Base-by-base conservation (phyloP, 2,888 invertebrate species). In the Thymelicus sylvestris region DNA sequence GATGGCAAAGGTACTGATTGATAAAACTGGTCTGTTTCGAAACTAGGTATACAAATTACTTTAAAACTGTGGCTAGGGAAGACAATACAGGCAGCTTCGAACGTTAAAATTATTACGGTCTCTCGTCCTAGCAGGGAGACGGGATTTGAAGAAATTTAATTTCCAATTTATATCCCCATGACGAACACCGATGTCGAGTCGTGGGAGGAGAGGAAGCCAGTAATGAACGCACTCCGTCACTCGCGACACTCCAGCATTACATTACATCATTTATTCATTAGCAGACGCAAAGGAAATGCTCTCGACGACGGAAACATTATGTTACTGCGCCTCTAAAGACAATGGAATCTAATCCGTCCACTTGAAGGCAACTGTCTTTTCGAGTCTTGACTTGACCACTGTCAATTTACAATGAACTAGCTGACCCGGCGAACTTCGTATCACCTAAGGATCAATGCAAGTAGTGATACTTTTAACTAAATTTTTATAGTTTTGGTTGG, bases 251-350 rank as follows among this genome's bases (percentile, higher is more conserved):
- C 73, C 70, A 70, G 65, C 75, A 74, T 72, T 73, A 67, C 76
- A 77, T 81, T 79, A 80, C 79, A 80, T 84, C 80, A 83, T 83
- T 81, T 81, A 78, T 75, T 78, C 76, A 78, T 78, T 73, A 74
- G 72, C 68, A 70, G 70, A 73, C 70, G 68, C 70, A 67, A 64
- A 75, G 78, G 78, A 78, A 76, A 76, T 74, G 72, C 73, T 78
- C 78, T 76, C 75, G 74, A 73, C 78, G 74, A 72, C 78, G 80
- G 81, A 82, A 75, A 78, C 75, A 78, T 77, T 74, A 78, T 78
- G 73, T 76, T 77, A 74, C 74, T 66, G 69, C 57, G 74, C 72
- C 73, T 74, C 71, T 74, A 70, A 72, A 74, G 74, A 75, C 74
- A 76, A 75, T 74, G 60, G 74, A 55, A 55, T 50, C 38, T 41